Evolutionary conservation across 2,888 invertebrate species (phyloP).

Genomic region (Rhaphigaster nebulosa): DNA sequence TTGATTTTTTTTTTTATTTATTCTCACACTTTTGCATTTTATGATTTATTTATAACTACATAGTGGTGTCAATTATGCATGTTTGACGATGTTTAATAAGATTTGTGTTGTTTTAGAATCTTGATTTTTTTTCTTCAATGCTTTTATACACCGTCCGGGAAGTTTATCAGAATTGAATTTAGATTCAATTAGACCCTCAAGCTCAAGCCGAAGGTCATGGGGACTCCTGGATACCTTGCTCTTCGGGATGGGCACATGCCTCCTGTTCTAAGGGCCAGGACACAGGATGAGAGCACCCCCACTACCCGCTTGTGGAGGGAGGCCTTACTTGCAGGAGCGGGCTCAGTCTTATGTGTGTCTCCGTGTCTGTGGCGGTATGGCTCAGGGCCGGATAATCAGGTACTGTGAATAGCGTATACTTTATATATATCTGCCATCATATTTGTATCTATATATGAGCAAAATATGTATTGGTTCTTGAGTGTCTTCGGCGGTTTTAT

Average conservation of each 20-base stretch:
- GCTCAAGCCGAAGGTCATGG: background rate
- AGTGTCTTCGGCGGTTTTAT: background rate
- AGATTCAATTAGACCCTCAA: background rate
- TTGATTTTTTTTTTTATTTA: too few relatives aligned
- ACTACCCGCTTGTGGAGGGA: slow-evolving; percentile 45
- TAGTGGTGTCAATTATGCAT: too few relatives aligned
- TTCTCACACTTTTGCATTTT: too few relatives aligned
- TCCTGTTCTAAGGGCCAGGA: background rate
- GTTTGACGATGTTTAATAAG: too few relatives aligned
- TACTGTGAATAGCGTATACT: background rate
- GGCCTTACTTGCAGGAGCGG: slow-evolving; percentile 4
- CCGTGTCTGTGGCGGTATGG: slow-evolving; percentile 45
- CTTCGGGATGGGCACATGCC: background rate
- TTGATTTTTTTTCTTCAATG: background rate
- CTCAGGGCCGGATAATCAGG: slow-evolving; percentile 42
- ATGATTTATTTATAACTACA: too few relatives aligned
- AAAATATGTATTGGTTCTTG: background rate
- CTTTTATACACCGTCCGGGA: background rate
- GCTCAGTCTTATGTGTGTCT: slow-evolving; percentile 57
- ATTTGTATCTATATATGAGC: background rate
- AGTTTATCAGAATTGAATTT: background rate
- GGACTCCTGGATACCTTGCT: background rate
- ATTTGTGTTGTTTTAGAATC: too few relatives aligned
- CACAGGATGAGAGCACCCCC: slow-evolving; percentile 46
- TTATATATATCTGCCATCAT: background rate